Base-by-base conservation (phyloP, 1,140 invertebrate genomes). In the Drosophila varians region DNA sequence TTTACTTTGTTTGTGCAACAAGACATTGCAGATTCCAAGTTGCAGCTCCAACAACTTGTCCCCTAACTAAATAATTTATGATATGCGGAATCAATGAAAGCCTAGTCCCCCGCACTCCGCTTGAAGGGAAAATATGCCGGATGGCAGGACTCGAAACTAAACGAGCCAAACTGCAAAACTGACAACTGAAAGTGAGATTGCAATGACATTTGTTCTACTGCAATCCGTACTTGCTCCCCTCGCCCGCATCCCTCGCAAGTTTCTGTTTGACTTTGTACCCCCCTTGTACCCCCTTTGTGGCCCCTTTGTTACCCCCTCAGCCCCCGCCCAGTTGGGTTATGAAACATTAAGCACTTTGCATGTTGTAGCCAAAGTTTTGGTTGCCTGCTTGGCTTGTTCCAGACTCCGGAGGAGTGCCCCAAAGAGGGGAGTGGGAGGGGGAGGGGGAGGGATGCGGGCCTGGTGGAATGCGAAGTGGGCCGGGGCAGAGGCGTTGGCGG, bases 291-390 rank as follows among this genome's bases (percentile, higher is more conserved):
- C 23, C 25, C 23, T 55, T 12, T 38, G 3, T 12, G 4, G 5
- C 36, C 14, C 36, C 11, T 0, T 14, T n/a, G n/a, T 12, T 6
- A 4, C 36, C n/a, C 2, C 6, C 16, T n/a, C 7, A 0, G 6
- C 38, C 38, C 12, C 14, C 4, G 36, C 6, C 36, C 16, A 51
- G 61, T 66, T 72, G 65, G 60, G 76, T 74, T 86, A 86, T 86
- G 80, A 86, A 86, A 80, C 82, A 86, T 86, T 86, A 77, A 86
- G 74, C 82, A 87, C 68, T 86, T 77, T 84, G 72, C 72, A 75
- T 66, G 79, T 65, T 47, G 62, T 53, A 43, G 61, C 62, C 11
- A 53, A 65, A 65, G 62, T 66, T 66, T 66, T 66, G 58, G 58
- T 16, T 65, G 46, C 45, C 21, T 18, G 45, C 61, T 31, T 25